A percentile compares a stretch with the other conserved stretches of the same genome.
Evolutionary conservation across 2,888 invertebrate species (phyloP).

Genomic region (Habroteleia sp.): DNA sequence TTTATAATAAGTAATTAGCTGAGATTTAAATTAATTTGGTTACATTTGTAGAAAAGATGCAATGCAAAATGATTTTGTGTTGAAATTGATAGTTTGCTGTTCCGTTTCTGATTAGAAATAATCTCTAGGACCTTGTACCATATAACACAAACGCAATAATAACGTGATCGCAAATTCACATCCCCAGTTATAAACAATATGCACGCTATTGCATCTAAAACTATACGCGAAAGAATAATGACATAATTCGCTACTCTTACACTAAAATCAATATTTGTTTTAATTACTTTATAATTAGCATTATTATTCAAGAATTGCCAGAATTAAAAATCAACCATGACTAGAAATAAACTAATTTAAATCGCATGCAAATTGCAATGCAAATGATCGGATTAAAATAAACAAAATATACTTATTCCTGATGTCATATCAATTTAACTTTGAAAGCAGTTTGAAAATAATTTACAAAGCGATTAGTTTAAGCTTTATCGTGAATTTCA

Average conservation of each 20-base stretch:
- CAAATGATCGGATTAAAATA: background rate
- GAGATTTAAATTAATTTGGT: too few relatives aligned
- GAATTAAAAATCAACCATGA: too few relatives aligned
- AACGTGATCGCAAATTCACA: slow-evolving; percentile 19
- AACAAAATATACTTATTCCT: background rate
- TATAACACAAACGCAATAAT: slow-evolving; percentile 27
- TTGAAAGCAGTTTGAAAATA: background rate
- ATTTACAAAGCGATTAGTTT: too few relatives aligned
- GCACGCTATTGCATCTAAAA: background rate
- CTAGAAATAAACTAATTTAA: too few relatives aligned
- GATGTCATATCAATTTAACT: background rate
- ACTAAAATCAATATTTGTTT: background rate
- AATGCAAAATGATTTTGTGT: background rate
- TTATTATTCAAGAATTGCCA: too few relatives aligned
- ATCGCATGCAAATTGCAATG: too few relatives aligned
- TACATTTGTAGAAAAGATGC: too few relatives aligned
- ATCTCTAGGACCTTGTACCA: slow-evolving; percentile 61
- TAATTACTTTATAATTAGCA: background rate
- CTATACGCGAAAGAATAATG: background rate
- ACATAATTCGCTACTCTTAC: background rate
- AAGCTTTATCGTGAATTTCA: background rate
- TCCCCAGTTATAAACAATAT: slow-evolving; percentile 3
- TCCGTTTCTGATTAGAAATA: slow-evolving; percentile 38
- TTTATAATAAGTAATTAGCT: too few relatives aligned
- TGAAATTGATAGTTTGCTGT: slow-evolving; percentile 1